Percentiles rank a stretch among this genome's conserved stretches.
These are phyloP conservation scores for Chascanopsetta lugubris DNA, from an alignment of 2,113 vertebrate species.

Conservation along the genomic window DNA sequence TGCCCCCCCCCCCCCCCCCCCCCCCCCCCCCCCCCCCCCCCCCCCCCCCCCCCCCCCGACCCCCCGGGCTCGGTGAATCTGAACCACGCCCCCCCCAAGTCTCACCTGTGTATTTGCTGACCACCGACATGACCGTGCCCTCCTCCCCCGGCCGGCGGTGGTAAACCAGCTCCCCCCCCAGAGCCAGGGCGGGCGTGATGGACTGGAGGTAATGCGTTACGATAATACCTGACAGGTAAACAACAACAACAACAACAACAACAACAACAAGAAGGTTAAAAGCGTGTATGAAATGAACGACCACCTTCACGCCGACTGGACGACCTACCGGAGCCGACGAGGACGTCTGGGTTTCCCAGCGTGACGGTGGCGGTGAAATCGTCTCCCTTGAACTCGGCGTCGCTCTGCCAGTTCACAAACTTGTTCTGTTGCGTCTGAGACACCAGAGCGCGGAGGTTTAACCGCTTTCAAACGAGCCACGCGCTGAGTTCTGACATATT, in stretches of 20 bases:
- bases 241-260: neutral
- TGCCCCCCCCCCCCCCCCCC: too few species aligned
- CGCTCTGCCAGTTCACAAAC: constrained; percentile 91
- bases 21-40: too few species aligned
- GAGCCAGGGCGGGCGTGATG: constrained; percentile 84
- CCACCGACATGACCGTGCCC: constrained; percentile 85
- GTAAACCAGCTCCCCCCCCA: constrained; percentile 89
- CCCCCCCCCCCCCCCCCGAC: too few species aligned
- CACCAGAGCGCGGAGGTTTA: too few species aligned
- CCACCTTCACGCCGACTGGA: neutral
- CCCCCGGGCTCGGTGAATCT: neutral
- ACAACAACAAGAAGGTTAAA: neutral
- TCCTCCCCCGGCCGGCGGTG: constrained; percentile 88
- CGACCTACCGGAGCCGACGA: constrained; percentile 85
- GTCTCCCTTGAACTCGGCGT: constrained; percentile 85
- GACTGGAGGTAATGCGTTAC: constrained; percentile 90
- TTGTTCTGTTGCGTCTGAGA: constrained; percentile 88
- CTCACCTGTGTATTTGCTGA: constrained; percentile 87
- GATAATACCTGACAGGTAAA: constrained; percentile 78
- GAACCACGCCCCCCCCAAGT: fast-evolving
- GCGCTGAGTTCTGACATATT: too few species aligned
- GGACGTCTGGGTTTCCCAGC: constrained; percentile 87
- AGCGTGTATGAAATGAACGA: too few species aligned
- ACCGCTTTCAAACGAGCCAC: too few species aligned
- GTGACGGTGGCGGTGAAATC: constrained; percentile 88